Conservation (phyloP, 2,113 vertebrate genomes). For the Perca schrenkii region DNA sequence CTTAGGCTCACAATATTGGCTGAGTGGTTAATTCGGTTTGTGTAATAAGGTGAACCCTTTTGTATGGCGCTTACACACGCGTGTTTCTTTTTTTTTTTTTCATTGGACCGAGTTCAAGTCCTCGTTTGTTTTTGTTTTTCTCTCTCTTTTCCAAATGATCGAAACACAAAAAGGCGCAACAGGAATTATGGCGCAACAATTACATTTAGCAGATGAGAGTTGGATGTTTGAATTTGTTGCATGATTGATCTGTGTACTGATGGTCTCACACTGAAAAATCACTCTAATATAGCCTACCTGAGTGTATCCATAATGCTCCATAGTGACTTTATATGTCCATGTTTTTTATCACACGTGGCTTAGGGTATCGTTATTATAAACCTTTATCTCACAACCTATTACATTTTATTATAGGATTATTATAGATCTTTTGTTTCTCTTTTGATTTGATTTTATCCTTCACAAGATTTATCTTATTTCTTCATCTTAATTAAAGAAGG, state of each 20-base stretch:
- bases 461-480: conserved; percentile 26
- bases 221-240: conserved; percentile 30
- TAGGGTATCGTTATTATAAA: conserved; percentile 9
- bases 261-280: conserved; percentile 1
- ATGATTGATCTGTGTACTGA: conserved; percentile 29
- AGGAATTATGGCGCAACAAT: conserved; percentile 36
- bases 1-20: conserved; percentile 87
- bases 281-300: too few species aligned
- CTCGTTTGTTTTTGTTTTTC: conserved; percentile 54
- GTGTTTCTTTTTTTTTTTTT: conserved; percentile 11
- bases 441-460: conserved; percentile 32
- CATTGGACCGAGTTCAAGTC: conserved; percentile 65
- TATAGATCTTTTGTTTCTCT: conserved; percentile 31
- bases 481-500: conserved; percentile 12
- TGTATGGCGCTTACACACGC: conserved; percentile 52
- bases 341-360: not conserved
- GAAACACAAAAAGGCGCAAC: conserved; percentile 33
- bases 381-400: conserved; percentile 7
- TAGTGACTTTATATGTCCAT: not conserved
- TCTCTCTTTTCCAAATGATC: conserved; percentile 12
- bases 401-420: conserved; percentile 29
- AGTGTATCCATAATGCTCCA: not conserved
- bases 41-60: conserved; percentile 79
- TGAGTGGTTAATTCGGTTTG: conserved; percentile 89
- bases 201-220: conserved; percentile 40